These are phyloP conservation scores for Tenthredo notha DNA, from an alignment of 2,888 invertebrate species.

Conservation along the genomic window DNA sequence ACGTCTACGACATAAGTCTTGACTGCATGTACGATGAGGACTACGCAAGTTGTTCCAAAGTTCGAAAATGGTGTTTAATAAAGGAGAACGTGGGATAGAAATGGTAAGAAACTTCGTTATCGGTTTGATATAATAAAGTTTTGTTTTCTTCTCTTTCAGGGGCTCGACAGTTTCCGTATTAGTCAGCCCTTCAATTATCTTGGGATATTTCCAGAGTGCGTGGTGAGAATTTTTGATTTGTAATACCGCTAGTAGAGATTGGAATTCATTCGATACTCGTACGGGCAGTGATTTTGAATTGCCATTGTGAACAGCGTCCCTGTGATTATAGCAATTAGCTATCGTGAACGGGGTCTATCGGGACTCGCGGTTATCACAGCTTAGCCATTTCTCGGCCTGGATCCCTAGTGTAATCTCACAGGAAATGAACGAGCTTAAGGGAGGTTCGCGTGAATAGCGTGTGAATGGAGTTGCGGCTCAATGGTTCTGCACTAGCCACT, in stretches of 20 bases:
- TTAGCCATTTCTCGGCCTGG: conserved; percentile 44
- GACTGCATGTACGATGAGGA: neutral
- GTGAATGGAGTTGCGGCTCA: conserved; percentile 37
- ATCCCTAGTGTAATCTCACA: conserved; percentile 39
- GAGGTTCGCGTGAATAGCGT: conserved; percentile 36
- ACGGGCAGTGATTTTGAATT: conserved; percentile 24
- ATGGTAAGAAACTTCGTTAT: neutral
- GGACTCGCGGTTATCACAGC: conserved; percentile 44
- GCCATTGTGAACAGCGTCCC: conserved; percentile 23
- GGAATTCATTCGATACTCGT: conserved; percentile 1
- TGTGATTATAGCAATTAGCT: conserved; percentile 40
- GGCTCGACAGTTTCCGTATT: neutral
- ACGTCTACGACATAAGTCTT: no score
- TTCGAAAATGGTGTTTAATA: neutral
- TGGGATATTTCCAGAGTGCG: conserved; percentile 2
- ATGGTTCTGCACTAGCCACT: conserved; percentile 2
- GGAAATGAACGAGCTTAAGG: conserved; percentile 48
- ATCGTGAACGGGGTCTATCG: conserved; percentile 44
- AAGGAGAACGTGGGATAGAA: neutral
- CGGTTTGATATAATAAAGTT: conserved; percentile 1
- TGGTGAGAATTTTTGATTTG: conserved; percentile 2
- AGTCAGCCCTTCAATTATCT: neutral
- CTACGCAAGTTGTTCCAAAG: neutral
- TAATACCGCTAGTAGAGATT: neutral
- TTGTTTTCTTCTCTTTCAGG: conserved; percentile 1